These are phyloP conservation scores for Cardinalis cardinalis DNA, from an alignment of 2,113 vertebrate species.

Conservation along the genomic window DNA sequence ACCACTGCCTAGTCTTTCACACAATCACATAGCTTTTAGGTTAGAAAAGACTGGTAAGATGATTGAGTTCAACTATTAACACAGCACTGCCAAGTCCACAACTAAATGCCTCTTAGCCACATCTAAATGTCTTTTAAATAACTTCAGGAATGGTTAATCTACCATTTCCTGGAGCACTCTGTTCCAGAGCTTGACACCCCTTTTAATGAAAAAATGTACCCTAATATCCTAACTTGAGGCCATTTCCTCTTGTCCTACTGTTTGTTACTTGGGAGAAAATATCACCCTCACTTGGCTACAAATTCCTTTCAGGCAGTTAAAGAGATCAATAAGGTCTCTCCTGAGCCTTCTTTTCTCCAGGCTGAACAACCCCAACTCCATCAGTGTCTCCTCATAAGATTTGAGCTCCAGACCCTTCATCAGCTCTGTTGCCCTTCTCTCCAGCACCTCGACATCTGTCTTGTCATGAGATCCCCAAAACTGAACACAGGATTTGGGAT, in stretches of 20 bases:
- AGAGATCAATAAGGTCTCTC: not conserved
- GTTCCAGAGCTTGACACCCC: not conserved
- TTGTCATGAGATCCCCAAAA: not conserved
- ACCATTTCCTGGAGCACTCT: not conserved
- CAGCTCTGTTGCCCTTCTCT: not conserved
- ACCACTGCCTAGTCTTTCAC: not conserved
- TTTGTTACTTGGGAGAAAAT: not conserved
- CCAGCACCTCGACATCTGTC: too few relatives aligned
- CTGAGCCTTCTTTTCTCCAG: not conserved
- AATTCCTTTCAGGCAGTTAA: not conserved
- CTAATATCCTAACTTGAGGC: not conserved
- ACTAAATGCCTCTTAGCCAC: not conserved
- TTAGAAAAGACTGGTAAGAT: not conserved
- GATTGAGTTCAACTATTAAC: not conserved
- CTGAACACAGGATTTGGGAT: not conserved
- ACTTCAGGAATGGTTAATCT: not conserved
- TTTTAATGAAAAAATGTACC: not conserved
- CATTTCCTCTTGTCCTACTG: not conserved
- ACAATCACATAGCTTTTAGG: not conserved
- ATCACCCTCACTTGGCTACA: not conserved
- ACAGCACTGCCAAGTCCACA: not conserved
- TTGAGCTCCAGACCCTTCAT: not conserved
- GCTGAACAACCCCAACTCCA: not conserved
- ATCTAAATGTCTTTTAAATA: not conserved
- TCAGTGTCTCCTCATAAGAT: not conserved